A percentile compares a stretch with the other conserved stretches of the same genome.
phyloP scores from a whole-genome alignment of 2,888 invertebrate species.

The Caenorhabditis wallacei region DNA sequence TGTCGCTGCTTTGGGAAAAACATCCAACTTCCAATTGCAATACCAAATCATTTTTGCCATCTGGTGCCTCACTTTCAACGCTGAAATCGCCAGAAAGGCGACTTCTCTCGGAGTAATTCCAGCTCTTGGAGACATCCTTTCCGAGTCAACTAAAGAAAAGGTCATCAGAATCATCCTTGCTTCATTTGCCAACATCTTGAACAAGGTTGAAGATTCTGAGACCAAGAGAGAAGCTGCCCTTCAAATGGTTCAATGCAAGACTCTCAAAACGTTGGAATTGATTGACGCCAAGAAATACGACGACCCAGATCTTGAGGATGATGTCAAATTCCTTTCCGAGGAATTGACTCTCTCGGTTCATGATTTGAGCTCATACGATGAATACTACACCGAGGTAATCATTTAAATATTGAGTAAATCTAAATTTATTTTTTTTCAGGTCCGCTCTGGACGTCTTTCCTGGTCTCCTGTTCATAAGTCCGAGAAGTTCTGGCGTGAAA shows the following conservation, averaged over 20 bases:
- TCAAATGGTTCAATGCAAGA: conserved; percentile 99
- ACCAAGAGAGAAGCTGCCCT: conserved; percentile 97
- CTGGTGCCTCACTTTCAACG: conserved; percentile 98
- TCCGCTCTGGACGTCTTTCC: conserved; percentile 92
- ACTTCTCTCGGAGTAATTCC: conserved; percentile 91
- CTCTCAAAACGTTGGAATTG: conserved; percentile 94
- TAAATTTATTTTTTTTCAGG: conserved; percentile 18
- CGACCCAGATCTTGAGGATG: conserved; percentile 95
- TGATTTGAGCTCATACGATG: conserved; percentile 97
- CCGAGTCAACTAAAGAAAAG: conserved; percentile 94
- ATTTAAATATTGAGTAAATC: background rate
- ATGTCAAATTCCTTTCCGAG: conserved; percentile 94
- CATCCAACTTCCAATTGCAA: conserved; percentile 91
- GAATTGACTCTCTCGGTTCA: conserved; percentile 93
- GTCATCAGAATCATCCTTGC: conserved; percentile 97
- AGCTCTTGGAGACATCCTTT: conserved; percentile 96
- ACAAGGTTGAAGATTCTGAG: conserved; percentile 89
- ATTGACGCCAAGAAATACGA: conserved; percentile 96
- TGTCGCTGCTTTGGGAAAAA: conserved; percentile 92
- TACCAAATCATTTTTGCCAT: conserved; percentile 98
- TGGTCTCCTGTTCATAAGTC: conserved; percentile 99
- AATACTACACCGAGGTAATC: conserved; percentile 94
- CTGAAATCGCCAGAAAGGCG: conserved; percentile 95
- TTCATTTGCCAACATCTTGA: conserved; percentile 88
- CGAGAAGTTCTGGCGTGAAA: conserved; percentile 99